Evolutionary conservation across 1,140 invertebrate genomes (phyloP).

Genomic region (Penaeus chinensis): DNA sequence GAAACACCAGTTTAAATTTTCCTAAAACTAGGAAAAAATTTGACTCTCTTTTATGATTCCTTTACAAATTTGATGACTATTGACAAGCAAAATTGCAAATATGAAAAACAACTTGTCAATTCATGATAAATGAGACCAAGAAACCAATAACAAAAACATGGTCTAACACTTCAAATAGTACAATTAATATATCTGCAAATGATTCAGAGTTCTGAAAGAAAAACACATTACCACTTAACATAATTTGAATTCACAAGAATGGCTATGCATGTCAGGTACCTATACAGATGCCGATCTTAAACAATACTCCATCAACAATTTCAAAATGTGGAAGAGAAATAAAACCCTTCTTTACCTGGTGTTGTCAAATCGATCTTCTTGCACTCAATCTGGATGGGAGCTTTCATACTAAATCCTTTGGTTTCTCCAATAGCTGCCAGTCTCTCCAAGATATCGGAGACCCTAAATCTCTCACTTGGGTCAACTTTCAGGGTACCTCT

Average conservation of each 20-base stretch:
- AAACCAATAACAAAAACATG: no score
- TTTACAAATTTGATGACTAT: no score
- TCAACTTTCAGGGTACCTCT: constrained; percentile 88
- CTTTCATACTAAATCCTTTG: constrained; percentile 81
- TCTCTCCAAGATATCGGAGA: constrained; percentile 83
- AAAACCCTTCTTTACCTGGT: constrained; percentile 62
- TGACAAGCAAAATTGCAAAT: background rate
- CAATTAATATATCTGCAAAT: no score
- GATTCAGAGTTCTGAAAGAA: no score
- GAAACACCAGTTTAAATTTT: no score
- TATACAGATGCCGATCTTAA: background rate
- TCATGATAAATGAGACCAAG: no score
- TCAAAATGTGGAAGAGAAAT: background rate
- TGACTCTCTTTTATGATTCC: no score
- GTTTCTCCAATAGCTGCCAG: constrained; percentile 89
- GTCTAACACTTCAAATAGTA: no score
- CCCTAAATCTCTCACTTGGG: constrained; percentile 80
- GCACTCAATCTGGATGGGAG: constrained; percentile 77
- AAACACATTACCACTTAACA: no score
- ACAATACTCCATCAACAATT: background rate
- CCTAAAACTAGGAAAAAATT: no score
- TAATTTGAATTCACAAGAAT: no score
- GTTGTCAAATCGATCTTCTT: constrained; percentile 72
- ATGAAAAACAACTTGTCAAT: background rate
- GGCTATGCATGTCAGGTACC: background rate